phyloP scores from a whole-genome alignment of 2,888 invertebrate species.

The Vesta saturnalis region DNA sequence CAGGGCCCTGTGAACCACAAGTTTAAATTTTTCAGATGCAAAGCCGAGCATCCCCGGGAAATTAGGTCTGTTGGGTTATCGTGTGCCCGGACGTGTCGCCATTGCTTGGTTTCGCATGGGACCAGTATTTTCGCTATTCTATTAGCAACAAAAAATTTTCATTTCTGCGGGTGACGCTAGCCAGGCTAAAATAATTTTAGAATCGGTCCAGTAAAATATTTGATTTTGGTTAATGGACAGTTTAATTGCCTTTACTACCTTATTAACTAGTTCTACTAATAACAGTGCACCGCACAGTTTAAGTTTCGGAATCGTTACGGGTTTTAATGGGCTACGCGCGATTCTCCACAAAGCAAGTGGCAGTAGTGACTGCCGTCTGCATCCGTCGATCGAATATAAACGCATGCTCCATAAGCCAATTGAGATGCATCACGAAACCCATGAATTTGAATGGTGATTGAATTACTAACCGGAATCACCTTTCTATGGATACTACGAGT shows the following conservation, averaged over 20 bases:
- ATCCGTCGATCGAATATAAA: constrained; percentile 41
- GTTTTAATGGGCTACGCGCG: constrained; percentile 48
- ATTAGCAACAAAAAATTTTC: constrained; percentile 18
- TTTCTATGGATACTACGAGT: constrained; percentile 32
- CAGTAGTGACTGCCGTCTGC: constrained; percentile 3
- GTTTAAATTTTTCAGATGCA: neutral
- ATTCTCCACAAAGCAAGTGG: constrained; percentile 43
- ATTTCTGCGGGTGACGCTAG: neutral
- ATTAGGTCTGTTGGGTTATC: constrained; percentile 20
- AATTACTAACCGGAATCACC: constrained; percentile 9
- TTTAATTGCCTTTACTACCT: constrained; percentile 9
- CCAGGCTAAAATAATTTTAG: constrained; percentile 32
- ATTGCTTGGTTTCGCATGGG: neutral
- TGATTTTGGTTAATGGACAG: constrained; percentile 14
- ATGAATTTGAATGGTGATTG: constrained; percentile 28
- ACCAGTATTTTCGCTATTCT: constrained; percentile 12
- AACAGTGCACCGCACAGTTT: constrained; percentile 42
- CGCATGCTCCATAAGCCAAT: constrained; percentile 42
- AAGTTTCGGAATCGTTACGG: constrained; percentile 42
- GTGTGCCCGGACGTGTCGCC: constrained; percentile 11
- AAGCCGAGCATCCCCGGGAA: neutral
- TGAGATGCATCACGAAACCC: constrained; percentile 42
- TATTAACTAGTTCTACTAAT: constrained; percentile 29
- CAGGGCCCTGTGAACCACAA: constrained; percentile 10
- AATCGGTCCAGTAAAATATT: constrained; percentile 39